A percentile compares a stretch with the other conserved stretches of the same genome.
Evolutionary conservation across 2,797 vertebrate species (phyloP).

Genomic region (Myotis daubentonii): DNA sequence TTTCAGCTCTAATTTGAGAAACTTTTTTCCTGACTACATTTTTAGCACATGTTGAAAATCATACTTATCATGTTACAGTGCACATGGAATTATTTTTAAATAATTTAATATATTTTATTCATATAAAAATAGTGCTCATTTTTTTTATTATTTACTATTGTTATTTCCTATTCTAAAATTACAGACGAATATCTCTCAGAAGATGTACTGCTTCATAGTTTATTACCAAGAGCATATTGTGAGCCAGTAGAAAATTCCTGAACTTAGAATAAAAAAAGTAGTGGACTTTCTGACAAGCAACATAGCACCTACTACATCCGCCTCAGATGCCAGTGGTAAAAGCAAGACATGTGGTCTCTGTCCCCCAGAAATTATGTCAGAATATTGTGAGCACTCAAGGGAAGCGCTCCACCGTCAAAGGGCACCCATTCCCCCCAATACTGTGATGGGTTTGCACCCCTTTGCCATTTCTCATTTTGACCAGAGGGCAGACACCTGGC

Average conservation of each 20-base stretch:
- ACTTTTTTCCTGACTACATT: slow-evolving; percentile 47
- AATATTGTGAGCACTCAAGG: not conserved
- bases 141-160: not conserved
- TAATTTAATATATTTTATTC: slow-evolving; percentile 30
- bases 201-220: slow-evolving; percentile 29
- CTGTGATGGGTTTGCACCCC: slow-evolving; percentile 57
- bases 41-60: slow-evolving; percentile 41
- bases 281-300: slow-evolving; percentile 7
- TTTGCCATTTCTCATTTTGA: slow-evolving; percentile 71
- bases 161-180: slow-evolving; percentile 34
- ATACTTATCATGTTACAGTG: not conserved
- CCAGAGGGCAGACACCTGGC: slow-evolving; percentile 74
- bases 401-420: not conserved
- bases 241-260: not conserved
- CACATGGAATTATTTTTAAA: slow-evolving; percentile 48
- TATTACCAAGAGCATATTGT: not conserved
- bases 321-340: not conserved
- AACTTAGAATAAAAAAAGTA: not conserved
- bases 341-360: not conserved
- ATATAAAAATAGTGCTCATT: slow-evolving; percentile 9
- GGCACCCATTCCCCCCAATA: not conserved
- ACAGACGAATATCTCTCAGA: slow-evolving; percentile 7
- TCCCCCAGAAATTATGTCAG: not conserved
- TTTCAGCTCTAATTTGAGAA: slow-evolving; percentile 58
- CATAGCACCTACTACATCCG: not conserved